Evolutionary conservation across 2,797 vertebrate species (phyloP), one percentile per base, ranked within the genome.

Genomic region (Pseudopleuronectes americanus): DNA sequence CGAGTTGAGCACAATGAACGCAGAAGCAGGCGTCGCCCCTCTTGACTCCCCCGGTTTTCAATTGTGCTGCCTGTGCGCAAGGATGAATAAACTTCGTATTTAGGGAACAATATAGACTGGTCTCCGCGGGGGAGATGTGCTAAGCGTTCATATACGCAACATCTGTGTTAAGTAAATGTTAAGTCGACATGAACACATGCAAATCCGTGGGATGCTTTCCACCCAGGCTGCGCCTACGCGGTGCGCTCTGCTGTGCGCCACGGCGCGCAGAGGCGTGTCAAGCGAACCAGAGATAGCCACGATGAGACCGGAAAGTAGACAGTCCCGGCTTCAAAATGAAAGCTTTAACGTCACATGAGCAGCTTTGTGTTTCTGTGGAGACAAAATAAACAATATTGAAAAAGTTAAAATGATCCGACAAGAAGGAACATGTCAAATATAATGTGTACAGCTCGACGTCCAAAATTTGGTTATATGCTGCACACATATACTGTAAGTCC

Each of bases 11-110:
- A 79, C 71, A 79, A 79, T 74, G 81, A 74, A 61, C 67, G 19
- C 75, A 68, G 75, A 60, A 65, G 80, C 80, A 92, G 85, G 89
- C 89, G 88, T 89, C 80, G 87, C 90, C 89, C 84, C 57, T 86
- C 74, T 57, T 55, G 62, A 74, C 76, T 85, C 71, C 53, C 28
- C 38, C 9, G 9, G 13, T 65, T 71, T 68, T 57, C 33, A 38
- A 74, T 43, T 28, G 75, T 56, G 71, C 68, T 67, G 57, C 57
- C 16, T 56, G 68, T 64, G 75, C 79, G 82, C 77, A 76, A 76
- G 43, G 23, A 31, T 19, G 8, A 76, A 77, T 79, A 77, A 82
- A 84, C 87, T 64, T 45, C 36, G 41, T 24, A n/a, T 48, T n/a
- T 48, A 0, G 12, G 48, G 17, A 2, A 0, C 3, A 38, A 23